Conservation (phyloP, 2,113 vertebrate genomes). For the Toxostoma redivivum region DNA sequence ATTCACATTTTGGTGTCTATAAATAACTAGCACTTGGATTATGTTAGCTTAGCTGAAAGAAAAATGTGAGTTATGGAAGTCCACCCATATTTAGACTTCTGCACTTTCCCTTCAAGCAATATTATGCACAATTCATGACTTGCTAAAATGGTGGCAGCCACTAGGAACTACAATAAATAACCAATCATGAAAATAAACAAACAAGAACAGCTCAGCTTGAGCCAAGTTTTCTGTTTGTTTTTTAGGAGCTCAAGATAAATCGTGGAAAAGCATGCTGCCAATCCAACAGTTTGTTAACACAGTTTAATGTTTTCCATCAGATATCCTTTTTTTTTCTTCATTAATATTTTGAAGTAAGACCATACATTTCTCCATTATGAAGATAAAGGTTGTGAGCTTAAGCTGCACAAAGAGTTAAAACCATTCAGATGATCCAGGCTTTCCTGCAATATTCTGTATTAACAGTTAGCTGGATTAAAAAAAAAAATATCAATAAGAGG, state of each 20-base stretch:
- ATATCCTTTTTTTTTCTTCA: not conserved
- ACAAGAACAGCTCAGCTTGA: not conserved
- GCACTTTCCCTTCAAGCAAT: not conserved
- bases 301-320: not conserved
- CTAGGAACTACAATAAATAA: not conserved
- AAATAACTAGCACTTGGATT: not conserved
- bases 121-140: not conserved
- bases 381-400: not conserved
- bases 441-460: not conserved
- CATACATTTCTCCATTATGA: not conserved
- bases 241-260: not conserved
- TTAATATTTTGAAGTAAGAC: not conserved
- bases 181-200: not conserved
- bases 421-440: not conserved
- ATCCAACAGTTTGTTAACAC: not conserved
- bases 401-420: not conserved
- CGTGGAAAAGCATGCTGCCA: not conserved
- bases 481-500: not conserved
- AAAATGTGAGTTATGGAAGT: not conserved
- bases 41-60: not conserved
- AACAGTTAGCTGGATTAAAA: not conserved
- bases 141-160: not conserved
- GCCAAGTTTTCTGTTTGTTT: not conserved
- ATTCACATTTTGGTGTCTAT: not conserved
- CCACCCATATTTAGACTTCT: not conserved